Percentiles rank a stretch among this genome's conserved stretches.
Conservation (phyloP, 2,113 vertebrate genomes). For the Clarias batrachus region DNA sequence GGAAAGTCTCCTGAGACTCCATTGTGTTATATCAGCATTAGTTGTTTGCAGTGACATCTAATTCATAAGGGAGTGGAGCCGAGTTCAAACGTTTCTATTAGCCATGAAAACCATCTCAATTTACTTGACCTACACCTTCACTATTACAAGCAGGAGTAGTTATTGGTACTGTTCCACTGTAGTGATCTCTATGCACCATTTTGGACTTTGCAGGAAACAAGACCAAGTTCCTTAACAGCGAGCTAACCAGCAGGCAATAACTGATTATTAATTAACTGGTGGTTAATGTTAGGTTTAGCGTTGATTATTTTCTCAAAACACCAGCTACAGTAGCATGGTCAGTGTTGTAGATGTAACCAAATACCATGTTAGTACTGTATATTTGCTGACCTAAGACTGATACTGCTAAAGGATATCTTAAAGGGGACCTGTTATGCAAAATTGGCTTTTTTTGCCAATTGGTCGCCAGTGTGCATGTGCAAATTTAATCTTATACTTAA, state of each 20-base stretch:
- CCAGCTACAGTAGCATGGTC: not conserved
- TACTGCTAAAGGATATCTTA: not conserved
- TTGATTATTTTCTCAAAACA: not conserved
- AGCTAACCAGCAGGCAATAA: not conserved
- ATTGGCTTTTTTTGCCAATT: too few relatives aligned
- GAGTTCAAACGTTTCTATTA: not conserved
- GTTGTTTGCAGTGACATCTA: not conserved
- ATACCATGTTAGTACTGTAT: not conserved
- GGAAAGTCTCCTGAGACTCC: not conserved
- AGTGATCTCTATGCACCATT: not conserved
- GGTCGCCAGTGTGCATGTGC: too few relatives aligned
- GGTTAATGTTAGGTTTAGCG: not conserved
- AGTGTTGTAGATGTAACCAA: not conserved
- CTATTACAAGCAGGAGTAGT: not conserved
- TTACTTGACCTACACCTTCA: not conserved
- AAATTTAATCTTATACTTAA: too few relatives aligned
- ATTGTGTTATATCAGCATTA: constrained; percentile 16
- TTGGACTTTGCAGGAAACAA: not conserved
- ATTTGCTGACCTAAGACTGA: not conserved
- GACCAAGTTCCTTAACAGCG: not conserved
- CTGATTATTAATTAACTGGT: not conserved
- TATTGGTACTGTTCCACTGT: not conserved
- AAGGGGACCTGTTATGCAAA: not conserved
- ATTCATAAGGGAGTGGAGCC: not conserved
- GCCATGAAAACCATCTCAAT: not conserved